Evolutionary conservation across 2,113 vertebrate genomes (phyloP).

Genomic region (Oxyura jamaicensis): DNA sequence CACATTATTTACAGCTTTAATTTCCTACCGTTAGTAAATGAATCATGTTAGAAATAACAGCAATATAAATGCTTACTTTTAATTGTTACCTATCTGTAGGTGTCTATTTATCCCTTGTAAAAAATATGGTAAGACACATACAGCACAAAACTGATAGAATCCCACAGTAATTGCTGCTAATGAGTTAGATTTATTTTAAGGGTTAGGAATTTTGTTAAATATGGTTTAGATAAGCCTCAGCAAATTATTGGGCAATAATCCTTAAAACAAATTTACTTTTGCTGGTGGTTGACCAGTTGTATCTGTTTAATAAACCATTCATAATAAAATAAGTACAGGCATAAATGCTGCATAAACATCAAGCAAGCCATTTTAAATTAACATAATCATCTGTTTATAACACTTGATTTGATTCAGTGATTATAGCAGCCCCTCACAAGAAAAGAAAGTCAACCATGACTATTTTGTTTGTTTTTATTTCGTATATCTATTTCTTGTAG

Average conservation of each 20-base stretch:
- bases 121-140: neutral
- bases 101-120: neutral
- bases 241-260: constrained; percentile 61
- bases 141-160: neutral
- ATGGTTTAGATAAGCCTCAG: neutral
- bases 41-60: neutral
- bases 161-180: constrained; percentile 18
- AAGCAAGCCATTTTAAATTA: constrained; percentile 41
- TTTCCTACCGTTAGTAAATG: neutral
- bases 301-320: constrained; percentile 56
- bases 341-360: constrained; percentile 49
- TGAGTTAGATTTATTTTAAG: constrained; percentile 6
- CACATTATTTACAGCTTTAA: neutral
- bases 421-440: neutral
- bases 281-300: constrained; percentile 37
- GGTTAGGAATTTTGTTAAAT: constrained; percentile 26
- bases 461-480: neutral
- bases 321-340: constrained; percentile 52
- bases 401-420: constrained; percentile 29
- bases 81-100: neutral
- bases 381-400: neutral
- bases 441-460: neutral
- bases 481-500: neutral
- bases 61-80: neutral
- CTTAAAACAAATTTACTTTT: constrained; percentile 47